Evolutionary conservation across 2,113 vertebrate species (phyloP).

Genomic region (Toxotes chatareus): DNA sequence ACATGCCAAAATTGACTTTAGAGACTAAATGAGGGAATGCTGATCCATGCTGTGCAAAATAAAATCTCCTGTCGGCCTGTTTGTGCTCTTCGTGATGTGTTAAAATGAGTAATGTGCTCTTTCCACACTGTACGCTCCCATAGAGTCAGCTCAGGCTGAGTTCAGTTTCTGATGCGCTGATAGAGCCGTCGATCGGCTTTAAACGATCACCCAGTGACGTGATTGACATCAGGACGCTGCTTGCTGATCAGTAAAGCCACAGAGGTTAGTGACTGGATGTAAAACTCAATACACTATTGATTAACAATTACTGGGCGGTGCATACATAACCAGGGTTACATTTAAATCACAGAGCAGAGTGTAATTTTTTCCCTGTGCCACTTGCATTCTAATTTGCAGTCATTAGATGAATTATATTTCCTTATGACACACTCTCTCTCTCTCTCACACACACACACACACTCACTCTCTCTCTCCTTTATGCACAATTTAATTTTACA

Average conservation of each 20-base stretch:
- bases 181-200: constrained; percentile 20
- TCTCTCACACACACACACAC: no score
- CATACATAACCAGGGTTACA: constrained; percentile 43
- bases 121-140: neutral
- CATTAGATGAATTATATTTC: constrained; percentile 23
- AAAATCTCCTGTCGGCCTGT: neutral
- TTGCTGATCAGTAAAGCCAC: constrained; percentile 56
- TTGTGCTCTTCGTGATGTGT: neutral
- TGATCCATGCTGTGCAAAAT: neutral
- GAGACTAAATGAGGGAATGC: no score
- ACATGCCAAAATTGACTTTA: neutral
- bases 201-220: neutral
- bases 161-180: neutral
- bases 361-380: neutral
- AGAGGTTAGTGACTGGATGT: constrained; percentile 66
- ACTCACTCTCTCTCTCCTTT: neutral
- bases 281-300: constrained; percentile 66
- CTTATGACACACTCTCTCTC: neutral
- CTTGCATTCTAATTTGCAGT: constrained; percentile 39
- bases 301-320: constrained; percentile 64
- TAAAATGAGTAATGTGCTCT: neutral
- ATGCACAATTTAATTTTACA: neutral
- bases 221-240: constrained; percentile 45
- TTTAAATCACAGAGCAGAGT: constrained; percentile 41
- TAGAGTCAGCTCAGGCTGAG: neutral